These are phyloP conservation scores for Zaprionus taronus DNA, from an alignment of 1,140 invertebrate genomes.

Conservation along the genomic window DNA sequence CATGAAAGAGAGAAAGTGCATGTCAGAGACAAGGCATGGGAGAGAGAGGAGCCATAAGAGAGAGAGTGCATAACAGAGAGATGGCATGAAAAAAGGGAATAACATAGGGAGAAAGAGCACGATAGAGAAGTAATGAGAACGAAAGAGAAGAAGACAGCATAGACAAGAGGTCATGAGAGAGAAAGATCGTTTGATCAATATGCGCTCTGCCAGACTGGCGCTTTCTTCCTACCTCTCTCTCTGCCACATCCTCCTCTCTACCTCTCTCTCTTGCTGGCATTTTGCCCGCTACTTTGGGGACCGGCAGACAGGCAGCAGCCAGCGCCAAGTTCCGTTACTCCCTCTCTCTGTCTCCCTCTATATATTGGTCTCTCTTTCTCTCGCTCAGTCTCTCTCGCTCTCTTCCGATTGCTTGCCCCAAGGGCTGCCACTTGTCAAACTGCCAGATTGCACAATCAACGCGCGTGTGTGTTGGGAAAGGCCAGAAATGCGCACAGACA, in stretches of 20 bases:
- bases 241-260: background rate
- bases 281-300: slow-evolving; percentile 36
- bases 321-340: slow-evolving; percentile 56
- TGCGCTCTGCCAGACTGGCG: slow-evolving; percentile 10
- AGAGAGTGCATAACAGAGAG: background rate
- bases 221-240: background rate
- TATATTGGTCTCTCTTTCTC: background rate
- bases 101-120: background rate
- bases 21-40: background rate
- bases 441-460: slow-evolving; percentile 71
- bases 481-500: slow-evolving; percentile 50
- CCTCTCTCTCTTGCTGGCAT: slow-evolving; percentile 41
- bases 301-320: slow-evolving; percentile 66
- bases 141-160: background rate
- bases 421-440: slow-evolving; percentile 67
- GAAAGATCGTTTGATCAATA: slow-evolving; percentile 12
- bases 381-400: background rate
- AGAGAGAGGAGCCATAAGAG: background rate
- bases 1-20: slow-evolving; percentile 15
- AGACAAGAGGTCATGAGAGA: background rate
- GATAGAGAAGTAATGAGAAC: background rate
- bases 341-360: background rate
- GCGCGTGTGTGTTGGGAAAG: slow-evolving; percentile 65
- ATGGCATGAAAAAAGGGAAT: no score
- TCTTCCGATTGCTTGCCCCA: slow-evolving; percentile 8